Evolutionary conservation across 1,140 invertebrate species (phyloP).

Genomic region (Aphis craccivora): DNA sequence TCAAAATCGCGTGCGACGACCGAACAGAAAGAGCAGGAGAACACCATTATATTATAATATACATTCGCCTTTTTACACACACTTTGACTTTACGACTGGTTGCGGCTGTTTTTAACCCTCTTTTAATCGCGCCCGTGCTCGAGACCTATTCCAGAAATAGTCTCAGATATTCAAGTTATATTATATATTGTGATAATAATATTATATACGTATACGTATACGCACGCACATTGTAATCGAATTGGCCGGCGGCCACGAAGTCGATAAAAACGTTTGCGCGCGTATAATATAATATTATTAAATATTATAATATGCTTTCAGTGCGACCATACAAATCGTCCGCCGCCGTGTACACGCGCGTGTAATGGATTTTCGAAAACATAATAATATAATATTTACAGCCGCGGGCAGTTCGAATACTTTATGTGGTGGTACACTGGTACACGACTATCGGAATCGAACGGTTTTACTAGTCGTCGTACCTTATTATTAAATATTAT

Average conservation of each 20-base stretch:
- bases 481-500: too few relatives aligned
- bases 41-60: not conserved
- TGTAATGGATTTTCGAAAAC: constrained; percentile 10
- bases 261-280: not conserved
- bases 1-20: not conserved
- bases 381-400: not conserved
- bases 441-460: not conserved
- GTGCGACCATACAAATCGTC: not conserved
- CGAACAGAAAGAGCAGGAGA: not conserved
- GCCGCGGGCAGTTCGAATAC: not conserved
- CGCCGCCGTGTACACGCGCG: not conserved
- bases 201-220: not conserved
- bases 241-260: not conserved
- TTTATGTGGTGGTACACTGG: not conserved
- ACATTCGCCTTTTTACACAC: not conserved
- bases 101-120: not conserved
- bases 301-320: not conserved
- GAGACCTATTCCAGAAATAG: not conserved
- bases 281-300: not conserved
- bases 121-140: not conserved
- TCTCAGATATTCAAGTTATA: not conserved
- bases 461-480: not conserved
- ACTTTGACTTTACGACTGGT: not conserved
- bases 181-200: not conserved
- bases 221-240: not conserved